A percentile compares a stretch with the other conserved stretches of the same genome.
phyloP scores from a whole-genome alignment of 2,888 invertebrate species.

The Elysia crispata region DNA sequence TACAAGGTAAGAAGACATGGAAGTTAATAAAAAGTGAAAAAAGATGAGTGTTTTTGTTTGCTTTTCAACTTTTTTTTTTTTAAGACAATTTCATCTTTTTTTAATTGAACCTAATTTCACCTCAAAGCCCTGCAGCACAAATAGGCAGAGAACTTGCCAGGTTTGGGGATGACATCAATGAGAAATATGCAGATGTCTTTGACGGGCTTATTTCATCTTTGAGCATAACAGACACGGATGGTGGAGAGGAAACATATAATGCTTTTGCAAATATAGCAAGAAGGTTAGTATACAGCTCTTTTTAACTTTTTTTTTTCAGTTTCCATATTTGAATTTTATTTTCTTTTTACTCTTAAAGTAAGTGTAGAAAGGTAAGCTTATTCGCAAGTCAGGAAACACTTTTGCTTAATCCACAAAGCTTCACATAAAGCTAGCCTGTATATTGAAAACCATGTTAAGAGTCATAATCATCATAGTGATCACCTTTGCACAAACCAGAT shows the following conservation, averaged over 20 bases:
- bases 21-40: background rate
- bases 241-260: conserved; percentile 69
- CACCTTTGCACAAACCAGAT: too few relatives aligned
- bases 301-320: background rate
- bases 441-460: too few relatives aligned
- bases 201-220: conserved; percentile 69
- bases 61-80: background rate
- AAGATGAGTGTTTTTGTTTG: background rate
- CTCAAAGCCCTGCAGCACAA: conserved; percentile 69
- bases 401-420: too few relatives aligned
- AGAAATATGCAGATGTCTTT: conserved; percentile 71
- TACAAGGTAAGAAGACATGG: background rate
- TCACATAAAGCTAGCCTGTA: too few relatives aligned
- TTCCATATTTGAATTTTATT: too few relatives aligned
- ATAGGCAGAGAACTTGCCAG: conserved; percentile 74
- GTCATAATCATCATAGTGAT: too few relatives aligned
- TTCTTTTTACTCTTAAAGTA: too few relatives aligned
- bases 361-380: too few relatives aligned
- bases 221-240: conserved; percentile 53
- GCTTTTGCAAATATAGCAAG: conserved; percentile 73
- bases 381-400: too few relatives aligned
- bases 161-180: conserved; percentile 76
- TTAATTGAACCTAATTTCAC: background rate
- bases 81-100: background rate
- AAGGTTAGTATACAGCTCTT: conserved; percentile 58